A percentile compares a stretch with the other conserved stretches of the same genome.
These are phyloP conservation scores for Dicrurus megarhynchus DNA, from an alignment of 2,113 vertebrate genomes.

Conservation along the genomic window DNA sequence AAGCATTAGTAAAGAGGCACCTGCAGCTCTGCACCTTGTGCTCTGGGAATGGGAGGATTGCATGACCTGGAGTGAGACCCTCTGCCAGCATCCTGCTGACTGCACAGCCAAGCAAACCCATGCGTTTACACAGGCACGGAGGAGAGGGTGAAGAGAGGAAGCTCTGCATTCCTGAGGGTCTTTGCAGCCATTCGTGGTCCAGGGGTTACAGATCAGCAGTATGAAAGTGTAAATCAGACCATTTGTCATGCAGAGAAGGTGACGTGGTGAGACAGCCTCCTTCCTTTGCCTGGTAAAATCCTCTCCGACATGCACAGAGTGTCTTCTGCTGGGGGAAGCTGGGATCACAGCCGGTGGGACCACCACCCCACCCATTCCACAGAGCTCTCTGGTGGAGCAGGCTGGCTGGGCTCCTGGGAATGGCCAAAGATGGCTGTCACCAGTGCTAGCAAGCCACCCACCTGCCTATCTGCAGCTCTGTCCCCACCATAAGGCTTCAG, in stretches of 20 bases:
- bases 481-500: rapidly evolving
- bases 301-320: not conserved
- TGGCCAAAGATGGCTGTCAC: not conserved
- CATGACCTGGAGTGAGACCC: not conserved
- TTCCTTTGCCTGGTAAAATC: not conserved
- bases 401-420: not conserved
- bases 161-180: not conserved
- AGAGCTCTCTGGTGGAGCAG: not conserved
- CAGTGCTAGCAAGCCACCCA: not conserved
- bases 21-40: not conserved
- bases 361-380: not conserved
- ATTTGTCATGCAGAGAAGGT: not conserved
- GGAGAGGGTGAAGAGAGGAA: rapidly evolving
- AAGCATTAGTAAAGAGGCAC: not conserved
- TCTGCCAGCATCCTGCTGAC: not conserved
- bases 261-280: not conserved
- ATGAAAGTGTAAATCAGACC: not conserved
- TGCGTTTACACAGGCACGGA: not conserved
- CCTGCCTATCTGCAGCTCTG: not conserved
- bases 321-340: slow-evolving; percentile 20
- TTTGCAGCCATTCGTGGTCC: not conserved
- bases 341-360: not conserved
- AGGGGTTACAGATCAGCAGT: not conserved
- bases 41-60: not conserved
- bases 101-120: not conserved